phyloP scores from a whole-genome alignment of 2,113 vertebrate species.

The Maylandia zebra region DNA sequence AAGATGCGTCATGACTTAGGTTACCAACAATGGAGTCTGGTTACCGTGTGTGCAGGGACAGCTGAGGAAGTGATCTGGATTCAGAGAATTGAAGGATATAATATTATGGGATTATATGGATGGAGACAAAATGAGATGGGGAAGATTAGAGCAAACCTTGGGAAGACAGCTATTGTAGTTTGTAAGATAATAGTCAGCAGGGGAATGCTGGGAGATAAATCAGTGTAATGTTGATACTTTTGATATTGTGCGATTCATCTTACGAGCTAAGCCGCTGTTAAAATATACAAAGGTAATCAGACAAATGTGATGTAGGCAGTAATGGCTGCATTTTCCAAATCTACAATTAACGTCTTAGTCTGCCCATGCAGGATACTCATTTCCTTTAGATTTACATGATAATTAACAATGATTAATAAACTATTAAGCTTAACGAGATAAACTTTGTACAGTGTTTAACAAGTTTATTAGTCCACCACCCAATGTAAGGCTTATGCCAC shows the following conservation, averaged over 20 bases:
- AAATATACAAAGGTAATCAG: not conserved
- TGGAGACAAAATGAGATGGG: not conserved
- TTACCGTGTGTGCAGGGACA: constrained; percentile 21
- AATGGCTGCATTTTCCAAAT: not conserved
- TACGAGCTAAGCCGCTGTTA: not conserved
- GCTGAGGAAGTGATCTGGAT: constrained; percentile 21
- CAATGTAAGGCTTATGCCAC: not conserved
- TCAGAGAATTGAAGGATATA: not conserved
- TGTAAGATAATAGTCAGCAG: not conserved
- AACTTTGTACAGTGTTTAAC: not conserved
- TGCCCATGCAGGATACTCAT: not conserved
- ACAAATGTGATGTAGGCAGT: not conserved
- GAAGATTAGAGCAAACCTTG: not conserved
- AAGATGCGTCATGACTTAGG: constrained; percentile 47
- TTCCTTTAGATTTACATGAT: not conserved
- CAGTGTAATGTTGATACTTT: not conserved
- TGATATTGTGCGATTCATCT: not conserved
- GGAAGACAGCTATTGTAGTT: not conserved
- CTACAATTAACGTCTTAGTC: not conserved
- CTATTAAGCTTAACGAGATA: not conserved
- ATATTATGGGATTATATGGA: not conserved
- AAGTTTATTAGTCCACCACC: not conserved
- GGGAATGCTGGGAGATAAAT: not conserved
- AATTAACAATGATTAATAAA: not conserved
- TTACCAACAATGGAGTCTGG: constrained; percentile 51